Conservation (phyloP, 2,888 invertebrate species). For the Watsonalla cultraria region DNA sequence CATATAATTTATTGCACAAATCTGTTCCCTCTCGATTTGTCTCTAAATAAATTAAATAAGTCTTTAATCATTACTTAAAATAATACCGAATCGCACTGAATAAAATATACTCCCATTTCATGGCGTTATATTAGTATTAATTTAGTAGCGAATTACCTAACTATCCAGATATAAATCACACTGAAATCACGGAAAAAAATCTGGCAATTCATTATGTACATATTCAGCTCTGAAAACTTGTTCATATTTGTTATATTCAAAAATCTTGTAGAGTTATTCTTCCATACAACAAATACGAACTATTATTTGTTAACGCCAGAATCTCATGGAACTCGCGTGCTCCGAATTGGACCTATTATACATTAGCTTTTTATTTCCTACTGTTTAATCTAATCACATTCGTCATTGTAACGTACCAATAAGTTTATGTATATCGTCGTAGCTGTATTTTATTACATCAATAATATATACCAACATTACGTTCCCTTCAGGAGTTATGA, state of each 20-base stretch:
- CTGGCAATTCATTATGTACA: neutral
- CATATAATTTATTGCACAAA: constrained; percentile 40
- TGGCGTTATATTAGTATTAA: constrained; percentile 27
- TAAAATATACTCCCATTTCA: constrained; percentile 32
- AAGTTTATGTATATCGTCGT: neutral
- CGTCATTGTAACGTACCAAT: no score
- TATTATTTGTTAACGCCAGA: no score
- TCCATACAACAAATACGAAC: no score
- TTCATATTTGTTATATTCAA: constrained; percentile 1
- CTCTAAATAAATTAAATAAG: constrained; percentile 29
- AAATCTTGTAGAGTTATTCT: no score
- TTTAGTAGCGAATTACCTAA: constrained; percentile 18
- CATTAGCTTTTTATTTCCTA: no score
- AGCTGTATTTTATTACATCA: neutral
- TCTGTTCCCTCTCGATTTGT: constrained; percentile 20
- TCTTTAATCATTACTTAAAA: constrained; percentile 25
- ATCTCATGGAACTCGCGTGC: no score
- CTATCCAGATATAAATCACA: constrained; percentile 18
- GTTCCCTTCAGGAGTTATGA: no score
- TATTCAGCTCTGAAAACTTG: neutral
- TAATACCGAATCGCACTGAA: constrained; percentile 24
- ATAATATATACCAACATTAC: neutral
- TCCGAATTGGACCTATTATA: no score
- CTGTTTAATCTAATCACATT: no score
- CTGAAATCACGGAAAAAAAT: constrained; percentile 11